These are phyloP conservation scores for Danionella cerebrum DNA, from an alignment of 2,113 vertebrate species.

Conservation along the genomic window DNA sequence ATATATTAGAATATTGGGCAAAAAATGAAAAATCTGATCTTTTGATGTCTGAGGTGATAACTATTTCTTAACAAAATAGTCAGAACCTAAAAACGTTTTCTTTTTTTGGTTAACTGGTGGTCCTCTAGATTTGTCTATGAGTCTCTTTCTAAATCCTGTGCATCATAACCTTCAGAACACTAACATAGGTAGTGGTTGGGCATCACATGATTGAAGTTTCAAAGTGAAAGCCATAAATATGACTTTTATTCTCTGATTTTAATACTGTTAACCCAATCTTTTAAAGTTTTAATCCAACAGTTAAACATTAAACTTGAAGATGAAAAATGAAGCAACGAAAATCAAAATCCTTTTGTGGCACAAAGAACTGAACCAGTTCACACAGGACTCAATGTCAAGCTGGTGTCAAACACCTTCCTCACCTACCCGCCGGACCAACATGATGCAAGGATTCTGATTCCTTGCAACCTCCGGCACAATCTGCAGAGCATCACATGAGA, in stretches of 20 bases:
- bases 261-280: no score
- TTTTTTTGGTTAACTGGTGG: no score
- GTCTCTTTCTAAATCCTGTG: no score
- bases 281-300: no score
- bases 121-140: no score
- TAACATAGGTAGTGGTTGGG: neutral
- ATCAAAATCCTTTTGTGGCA: neutral
- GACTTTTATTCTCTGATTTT: no score
- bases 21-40: no score
- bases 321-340: neutral
- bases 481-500: neutral
- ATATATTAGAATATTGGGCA: no score
- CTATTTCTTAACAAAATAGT: no score
- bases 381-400: neutral
- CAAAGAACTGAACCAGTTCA: neutral
- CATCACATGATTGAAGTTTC: neutral
- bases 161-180: neutral
- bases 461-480: neutral
- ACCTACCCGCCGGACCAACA: neutral
- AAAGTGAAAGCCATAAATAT: conserved; percentile 27
- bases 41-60: no score
- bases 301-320: conserved; percentile 12
- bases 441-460: conserved; percentile 11
- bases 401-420: neutral
- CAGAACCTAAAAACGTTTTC: no score